These are phyloP conservation scores for Cryptoleucopteryx plumbea DNA, from an alignment of 2,113 vertebrate species.

Conservation along the genomic window DNA sequence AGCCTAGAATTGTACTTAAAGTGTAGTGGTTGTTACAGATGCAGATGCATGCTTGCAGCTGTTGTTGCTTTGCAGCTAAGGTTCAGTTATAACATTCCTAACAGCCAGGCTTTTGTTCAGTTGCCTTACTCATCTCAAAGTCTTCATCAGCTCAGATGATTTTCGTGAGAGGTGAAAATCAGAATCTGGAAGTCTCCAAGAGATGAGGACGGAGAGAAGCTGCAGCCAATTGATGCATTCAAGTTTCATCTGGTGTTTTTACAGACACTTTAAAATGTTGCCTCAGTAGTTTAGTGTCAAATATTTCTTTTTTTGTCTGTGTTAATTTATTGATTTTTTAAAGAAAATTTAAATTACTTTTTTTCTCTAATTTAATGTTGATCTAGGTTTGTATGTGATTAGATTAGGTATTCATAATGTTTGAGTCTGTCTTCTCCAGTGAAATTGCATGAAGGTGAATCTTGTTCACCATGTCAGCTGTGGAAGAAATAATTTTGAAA, in stretches of 20 bases:
- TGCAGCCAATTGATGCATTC: not conserved
- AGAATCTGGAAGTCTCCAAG: not conserved
- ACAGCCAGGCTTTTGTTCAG: not conserved
- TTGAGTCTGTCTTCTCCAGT: not conserved
- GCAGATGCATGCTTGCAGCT: slow-evolving; percentile 3
- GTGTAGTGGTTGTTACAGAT: not conserved
- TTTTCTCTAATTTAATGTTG: not conserved
- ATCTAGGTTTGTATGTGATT: not conserved
- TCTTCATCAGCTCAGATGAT: not conserved
- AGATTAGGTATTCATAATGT: not conserved
- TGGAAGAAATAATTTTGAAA: slow-evolving; percentile 1
- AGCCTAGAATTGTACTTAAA: not conserved
- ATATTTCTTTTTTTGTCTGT: not conserved
- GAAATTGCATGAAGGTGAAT: not conserved
- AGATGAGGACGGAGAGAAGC: not conserved
- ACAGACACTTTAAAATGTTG: not conserved
- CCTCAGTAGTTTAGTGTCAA: not conserved
- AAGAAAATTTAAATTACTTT: not conserved
- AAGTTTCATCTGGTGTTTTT: not conserved
- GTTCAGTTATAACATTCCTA: not conserved
- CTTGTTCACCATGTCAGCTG: not conserved
- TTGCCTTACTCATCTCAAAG: slow-evolving; percentile 27
- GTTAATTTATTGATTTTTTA: slow-evolving; percentile 32
- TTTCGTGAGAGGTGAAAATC: not conserved
- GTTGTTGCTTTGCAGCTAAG: not conserved